Evolutionary conservation across 2,797 vertebrate species (phyloP), one percentile per base, ranked within the genome.

Genomic region (Odontamblyopus rebecca): DNA sequence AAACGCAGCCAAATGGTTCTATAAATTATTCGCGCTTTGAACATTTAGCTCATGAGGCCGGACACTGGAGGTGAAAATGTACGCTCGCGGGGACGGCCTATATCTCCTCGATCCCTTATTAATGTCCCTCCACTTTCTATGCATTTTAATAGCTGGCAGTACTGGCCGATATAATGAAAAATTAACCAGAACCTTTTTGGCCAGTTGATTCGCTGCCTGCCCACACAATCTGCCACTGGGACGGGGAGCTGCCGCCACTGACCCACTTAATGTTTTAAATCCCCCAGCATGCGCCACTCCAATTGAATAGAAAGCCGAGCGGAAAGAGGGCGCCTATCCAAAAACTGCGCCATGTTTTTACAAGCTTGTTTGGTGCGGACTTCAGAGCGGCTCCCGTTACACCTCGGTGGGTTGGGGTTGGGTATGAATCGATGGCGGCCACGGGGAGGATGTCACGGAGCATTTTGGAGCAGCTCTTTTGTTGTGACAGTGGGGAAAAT

Each of bases 141-240:
- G 83, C 88, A 86, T 91, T 91, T 89, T 80, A 88, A 87, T 82
- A 68, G 12, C 9, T 53, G 79, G 64, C 76, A 78, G 71, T 85
- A 84, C 75, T 82, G 79, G 64, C 44, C 76, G 77, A 72, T 78
- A 79, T 74, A 54, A 78, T 89, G 71, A 86, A 89, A 88, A 78
- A 89, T 85, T 74, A n/a, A 89, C 82, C 53, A 77, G 83, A 56
- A 73, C 71, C 71, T 78, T 82, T 30, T 41, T 75, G 76, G 83
- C 80, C 86, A 87, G 82, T 89, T 88, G 85, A 79, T 90, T 69
- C 60, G 41, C 30, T 75, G 84, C 89, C 90, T 79, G 67, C 78
- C 79, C 78, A 88, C 78, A 87, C 88, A 88, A 85, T 85, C 86
- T 89, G 87, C 82, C 75, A 82, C 50, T 80, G 83, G 84, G 76